A percentile compares a stretch with the other conserved stretches of the same genome.
Conservation (phyloP, 2,113 vertebrate genomes). For the Saccopteryx leptura region DNA sequence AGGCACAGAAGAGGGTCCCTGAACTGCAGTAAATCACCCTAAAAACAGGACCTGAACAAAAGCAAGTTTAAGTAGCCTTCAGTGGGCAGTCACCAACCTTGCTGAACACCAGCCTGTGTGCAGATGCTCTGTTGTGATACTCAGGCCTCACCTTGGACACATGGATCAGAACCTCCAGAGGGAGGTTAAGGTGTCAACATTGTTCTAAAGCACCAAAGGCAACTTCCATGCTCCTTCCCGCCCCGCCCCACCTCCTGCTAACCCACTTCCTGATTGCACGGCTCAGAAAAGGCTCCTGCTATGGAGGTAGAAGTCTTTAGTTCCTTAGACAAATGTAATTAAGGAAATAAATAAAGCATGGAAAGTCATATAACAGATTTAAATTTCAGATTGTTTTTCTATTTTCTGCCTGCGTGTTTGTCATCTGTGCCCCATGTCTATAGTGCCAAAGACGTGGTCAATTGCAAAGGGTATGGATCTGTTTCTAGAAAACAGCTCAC, state of each 20-base stretch:
- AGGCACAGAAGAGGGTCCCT: not conserved
- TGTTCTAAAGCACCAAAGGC: not conserved
- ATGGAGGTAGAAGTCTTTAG: not conserved
- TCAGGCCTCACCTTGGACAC: not conserved
- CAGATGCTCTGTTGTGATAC: not conserved
- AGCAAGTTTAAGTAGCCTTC: not conserved
- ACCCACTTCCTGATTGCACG: not conserved
- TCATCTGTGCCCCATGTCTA: not conserved
- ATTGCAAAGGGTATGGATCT: not conserved
- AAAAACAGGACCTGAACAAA: not conserved
- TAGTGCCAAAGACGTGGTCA: not conserved
- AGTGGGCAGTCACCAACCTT: rapidly evolving
- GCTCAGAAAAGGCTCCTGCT: not conserved
- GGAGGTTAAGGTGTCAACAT: not conserved
- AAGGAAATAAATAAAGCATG: slow-evolving; percentile 46
- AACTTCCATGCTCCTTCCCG: not conserved
- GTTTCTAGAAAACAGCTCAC: not conserved
- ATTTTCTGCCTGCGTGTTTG: not conserved
- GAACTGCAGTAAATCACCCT: not conserved
- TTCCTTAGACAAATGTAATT: slow-evolving; percentile 51
- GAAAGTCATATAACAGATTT: not conserved
- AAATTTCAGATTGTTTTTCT: not conserved
- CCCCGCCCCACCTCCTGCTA: not conserved
- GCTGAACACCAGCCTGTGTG: not conserved
- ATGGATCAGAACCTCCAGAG: not conserved